These are phyloP conservation scores for Musca domestica DNA, from an alignment of 1,140 invertebrate species.

Conservation along the genomic window DNA sequence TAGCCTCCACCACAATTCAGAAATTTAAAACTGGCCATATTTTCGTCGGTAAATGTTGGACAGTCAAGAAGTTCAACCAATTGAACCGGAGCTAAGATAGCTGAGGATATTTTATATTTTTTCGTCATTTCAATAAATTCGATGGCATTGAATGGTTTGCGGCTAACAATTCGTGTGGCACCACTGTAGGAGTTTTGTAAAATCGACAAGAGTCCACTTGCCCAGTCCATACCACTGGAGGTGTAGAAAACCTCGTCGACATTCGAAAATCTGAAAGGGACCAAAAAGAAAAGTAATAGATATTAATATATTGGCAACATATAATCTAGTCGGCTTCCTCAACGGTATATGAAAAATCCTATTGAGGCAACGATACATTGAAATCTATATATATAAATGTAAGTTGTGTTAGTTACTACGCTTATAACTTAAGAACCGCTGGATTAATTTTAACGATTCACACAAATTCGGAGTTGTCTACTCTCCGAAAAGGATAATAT, in stretches of 20 bases:
- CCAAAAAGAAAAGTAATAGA: no score
- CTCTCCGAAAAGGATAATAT: no score
- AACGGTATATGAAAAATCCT: no score
- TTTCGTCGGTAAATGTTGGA: constrained; percentile 34
- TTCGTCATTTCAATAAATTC: constrained; percentile 43
- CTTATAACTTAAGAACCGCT: no score
- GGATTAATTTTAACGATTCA: no score
- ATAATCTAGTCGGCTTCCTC: no score
- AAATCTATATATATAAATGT: no score
- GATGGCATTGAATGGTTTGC: constrained; percentile 39
- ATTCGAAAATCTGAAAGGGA: no score
- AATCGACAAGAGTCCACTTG: constrained; percentile 40
- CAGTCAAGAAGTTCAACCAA: constrained; percentile 34
- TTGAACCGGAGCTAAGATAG: constrained; percentile 40
- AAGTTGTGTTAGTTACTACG: no score
- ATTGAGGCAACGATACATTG: no score
- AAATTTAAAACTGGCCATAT: constrained; percentile 34
- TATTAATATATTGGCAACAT: no score
- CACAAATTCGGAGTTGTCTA: no score
- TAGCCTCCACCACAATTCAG: constrained; percentile 38
- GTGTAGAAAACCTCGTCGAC: constrained; percentile 31
- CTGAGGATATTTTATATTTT: constrained; percentile 43
- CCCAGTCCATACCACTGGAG: constrained; percentile 48
- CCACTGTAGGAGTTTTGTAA: constrained; percentile 38
- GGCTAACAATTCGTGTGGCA: constrained; percentile 41